Evolutionary conservation across 2,797 vertebrate genomes (phyloP).

Genomic region (Todus mexicanus): DNA sequence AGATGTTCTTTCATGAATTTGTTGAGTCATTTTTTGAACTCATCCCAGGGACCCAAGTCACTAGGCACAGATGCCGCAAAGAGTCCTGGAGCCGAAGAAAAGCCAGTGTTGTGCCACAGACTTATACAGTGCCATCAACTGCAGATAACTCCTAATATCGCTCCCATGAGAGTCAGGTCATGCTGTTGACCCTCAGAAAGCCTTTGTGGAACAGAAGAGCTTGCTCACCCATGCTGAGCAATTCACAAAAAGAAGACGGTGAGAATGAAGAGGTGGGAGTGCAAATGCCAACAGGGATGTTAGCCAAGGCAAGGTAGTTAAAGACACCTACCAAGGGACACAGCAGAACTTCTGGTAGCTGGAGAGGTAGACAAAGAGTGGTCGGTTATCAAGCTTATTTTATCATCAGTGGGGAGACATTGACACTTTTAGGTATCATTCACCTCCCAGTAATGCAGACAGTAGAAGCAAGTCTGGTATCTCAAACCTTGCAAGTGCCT

Average conservation of each 20-base stretch:
- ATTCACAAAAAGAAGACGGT: fast-evolving
- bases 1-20: neutral
- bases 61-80: neutral
- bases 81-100: neutral
- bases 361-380: neutral
- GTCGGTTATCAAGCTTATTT: neutral
- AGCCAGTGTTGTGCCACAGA: neutral
- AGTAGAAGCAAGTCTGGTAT: neutral
- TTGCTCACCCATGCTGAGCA: neutral
- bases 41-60: neutral
- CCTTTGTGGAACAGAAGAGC: neutral
- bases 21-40: neutral
- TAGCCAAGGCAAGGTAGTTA: neutral
- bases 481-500: neutral
- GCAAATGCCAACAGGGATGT: neutral
- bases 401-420: neutral
- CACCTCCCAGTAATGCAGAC: too few relatives aligned
- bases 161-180: neutral
- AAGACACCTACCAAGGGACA: neutral
- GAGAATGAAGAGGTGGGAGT: neutral
- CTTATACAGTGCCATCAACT: neutral
- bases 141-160: neutral
- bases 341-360: neutral
- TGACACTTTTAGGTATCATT: neutral
- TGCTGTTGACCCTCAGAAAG: neutral